Evolutionary conservation across 2,113 vertebrate species (phyloP), one percentile per base, ranked within the genome.

Genomic region (Hemibagrus wyckioides): DNA sequence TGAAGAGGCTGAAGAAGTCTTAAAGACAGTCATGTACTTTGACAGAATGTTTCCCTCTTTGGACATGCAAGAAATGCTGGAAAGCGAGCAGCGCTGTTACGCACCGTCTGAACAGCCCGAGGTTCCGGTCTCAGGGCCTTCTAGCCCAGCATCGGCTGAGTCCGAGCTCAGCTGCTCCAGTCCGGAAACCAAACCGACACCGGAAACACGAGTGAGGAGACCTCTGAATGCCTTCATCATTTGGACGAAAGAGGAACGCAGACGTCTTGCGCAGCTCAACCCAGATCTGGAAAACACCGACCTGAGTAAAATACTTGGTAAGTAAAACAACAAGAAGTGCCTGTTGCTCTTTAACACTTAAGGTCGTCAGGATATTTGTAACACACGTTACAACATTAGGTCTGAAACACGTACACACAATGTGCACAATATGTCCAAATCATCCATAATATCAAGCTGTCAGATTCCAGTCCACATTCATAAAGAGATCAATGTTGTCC

Each of bases 201-300:
- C 88, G 33, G 92, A 93, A n/a, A 83, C 50, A 19, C 91, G 96
- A 30, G 94, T 96, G 61, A 88, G 96, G 52, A 95, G 96, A 89
- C 96, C 96, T 15, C 90, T 96, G 77, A 96, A 96, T 88, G 96
- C 96, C 28, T 96, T 96, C 91, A 96, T 96, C 91, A 96, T 96
- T 83, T 96, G 96, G 93, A 96, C 96, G n/a, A 96, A 96, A 91
- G 95, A 95, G 87, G 95, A 96, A 89, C 94, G 96, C 56, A 90
- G 95, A 89, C 89, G 96, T 14, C 90, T 96, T 63, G 94, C 94
- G 30, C 94, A 94, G 67, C 93, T 94, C 0, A 93, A 94, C 82
- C 96, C 96, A 3, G 95, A 96, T 86, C 91, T 96, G 89, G 96
- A 96, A 90, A 96, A 96, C 91, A 96, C 96, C 0, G 96, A 96